phyloP scores from a whole-genome alignment of 1,140 invertebrate genomes.

The Zaprionus camerounensis region DNA sequence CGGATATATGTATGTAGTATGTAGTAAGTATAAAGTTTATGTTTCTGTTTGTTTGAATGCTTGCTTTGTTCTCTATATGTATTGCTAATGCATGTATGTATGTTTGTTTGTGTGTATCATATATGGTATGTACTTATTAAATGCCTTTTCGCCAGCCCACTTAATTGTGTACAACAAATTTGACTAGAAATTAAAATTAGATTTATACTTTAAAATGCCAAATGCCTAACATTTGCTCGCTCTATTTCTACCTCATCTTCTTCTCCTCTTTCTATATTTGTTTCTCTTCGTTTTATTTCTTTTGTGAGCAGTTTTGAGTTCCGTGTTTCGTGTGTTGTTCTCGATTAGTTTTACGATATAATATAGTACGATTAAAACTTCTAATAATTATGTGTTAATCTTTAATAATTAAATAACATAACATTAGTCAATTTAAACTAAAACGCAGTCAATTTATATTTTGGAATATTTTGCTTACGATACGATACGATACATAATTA shows the following conservation, averaged over 20 bases:
- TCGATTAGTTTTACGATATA: constrained; percentile 12
- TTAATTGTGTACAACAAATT: constrained; percentile 48
- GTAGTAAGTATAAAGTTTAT: not conserved
- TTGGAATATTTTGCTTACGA: constrained; percentile 73
- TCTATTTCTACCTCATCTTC: constrained; percentile 6
- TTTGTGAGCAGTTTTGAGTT: constrained; percentile 27
- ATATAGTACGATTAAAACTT: constrained; percentile 44
- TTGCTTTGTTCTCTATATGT: constrained; percentile 11
- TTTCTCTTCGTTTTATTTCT: not conserved
- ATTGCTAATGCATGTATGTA: constrained; percentile 30
- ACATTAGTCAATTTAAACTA: constrained; percentile 77
- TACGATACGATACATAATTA: constrained; percentile 40
- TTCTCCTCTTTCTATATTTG: constrained; percentile 19
- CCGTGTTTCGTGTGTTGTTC: constrained; percentile 16
- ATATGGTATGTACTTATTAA: constrained; percentile 48
- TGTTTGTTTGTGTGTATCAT: constrained; percentile 35
- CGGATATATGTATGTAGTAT: constrained; percentile 5
- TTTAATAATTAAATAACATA: constrained; percentile 80
- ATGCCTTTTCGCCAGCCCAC: constrained; percentile 47
- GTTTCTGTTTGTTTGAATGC: constrained; percentile 17
- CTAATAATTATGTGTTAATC: constrained; percentile 55
- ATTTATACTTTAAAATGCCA: constrained; percentile 35
- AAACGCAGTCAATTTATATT: constrained; percentile 78
- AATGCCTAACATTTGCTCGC: constrained; percentile 37
- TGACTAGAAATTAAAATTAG: constrained; percentile 76